phyloP scores from a whole-genome alignment of 2,888 invertebrate species.

The Cosmia pyralina region DNA sequence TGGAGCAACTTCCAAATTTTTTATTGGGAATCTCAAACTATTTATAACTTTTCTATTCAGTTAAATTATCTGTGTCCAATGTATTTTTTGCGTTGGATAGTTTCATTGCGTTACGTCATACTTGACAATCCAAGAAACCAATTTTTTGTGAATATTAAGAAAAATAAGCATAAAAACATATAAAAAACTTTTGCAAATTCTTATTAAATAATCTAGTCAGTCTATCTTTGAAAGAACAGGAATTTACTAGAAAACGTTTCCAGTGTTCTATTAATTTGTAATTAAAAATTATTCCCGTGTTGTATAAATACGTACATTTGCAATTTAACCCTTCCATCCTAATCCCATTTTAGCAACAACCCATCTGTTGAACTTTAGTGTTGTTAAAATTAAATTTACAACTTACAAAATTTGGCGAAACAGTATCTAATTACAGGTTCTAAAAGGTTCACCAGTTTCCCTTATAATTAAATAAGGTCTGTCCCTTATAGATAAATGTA shows the following conservation, averaged over 20 bases:
- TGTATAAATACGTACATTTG: constrained; percentile 7
- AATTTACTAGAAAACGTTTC: neutral
- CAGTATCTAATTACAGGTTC: constrained; percentile 64
- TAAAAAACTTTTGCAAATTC: too few species aligned
- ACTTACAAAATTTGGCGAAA: constrained; percentile 48
- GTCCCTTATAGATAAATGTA: constrained; percentile 27
- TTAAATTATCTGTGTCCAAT: too few species aligned
- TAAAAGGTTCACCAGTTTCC: constrained; percentile 59
- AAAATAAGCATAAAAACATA: too few species aligned
- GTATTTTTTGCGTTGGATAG: too few species aligned
- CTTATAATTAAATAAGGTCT: constrained; percentile 62
- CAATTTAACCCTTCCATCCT: constrained; percentile 35
- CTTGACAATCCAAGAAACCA: too few species aligned
- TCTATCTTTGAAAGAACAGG: neutral
- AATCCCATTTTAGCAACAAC: constrained; percentile 5
- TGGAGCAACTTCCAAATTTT: too few species aligned
- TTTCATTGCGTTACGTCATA: too few species aligned
- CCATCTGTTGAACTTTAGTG: constrained; percentile 51
- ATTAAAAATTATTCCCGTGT: constrained; percentile 5
- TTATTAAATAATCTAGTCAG: neutral
- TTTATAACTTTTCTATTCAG: too few species aligned
- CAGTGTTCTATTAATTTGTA: neutral
- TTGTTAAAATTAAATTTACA: constrained; percentile 58
- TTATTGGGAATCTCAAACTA: too few species aligned
- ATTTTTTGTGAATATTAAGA: too few species aligned